A percentile compares a stretch with the other conserved stretches of the same genome.
These are phyloP conservation scores for Henricia sp. DNA, from an alignment of 53 echinoderm and acorn worm species.

Conservation along the genomic window DNA sequence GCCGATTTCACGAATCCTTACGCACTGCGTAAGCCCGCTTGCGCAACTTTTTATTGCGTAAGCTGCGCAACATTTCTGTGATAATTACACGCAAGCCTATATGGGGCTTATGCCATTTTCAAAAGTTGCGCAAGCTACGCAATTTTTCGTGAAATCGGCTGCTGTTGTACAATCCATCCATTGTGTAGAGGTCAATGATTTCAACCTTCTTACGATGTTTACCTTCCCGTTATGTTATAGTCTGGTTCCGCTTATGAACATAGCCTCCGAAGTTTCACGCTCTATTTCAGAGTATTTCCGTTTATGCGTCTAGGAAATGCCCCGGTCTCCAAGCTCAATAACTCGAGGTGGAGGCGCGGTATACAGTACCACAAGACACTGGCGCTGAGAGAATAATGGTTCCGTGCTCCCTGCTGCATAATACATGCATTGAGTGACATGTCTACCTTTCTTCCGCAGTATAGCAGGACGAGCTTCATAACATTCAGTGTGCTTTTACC, in stretches of 20 bases:
- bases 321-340: background rate
- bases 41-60: too few species aligned
- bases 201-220: background rate
- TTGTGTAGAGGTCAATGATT: background rate
- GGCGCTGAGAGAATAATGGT: constrained; percentile 9
- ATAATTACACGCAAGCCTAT: too few species aligned
- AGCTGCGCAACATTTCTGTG: too few species aligned
- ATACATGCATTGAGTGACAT: constrained; percentile 29
- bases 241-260: background rate
- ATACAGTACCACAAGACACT: background rate
- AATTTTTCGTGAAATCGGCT: background rate
- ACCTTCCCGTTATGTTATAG: background rate
- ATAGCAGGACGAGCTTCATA: too few species aligned
- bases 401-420: too few species aligned
- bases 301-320: constrained; percentile 5
- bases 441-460: constrained; percentile 13
- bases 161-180: background rate
- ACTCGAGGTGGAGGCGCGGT: constrained; percentile 20
- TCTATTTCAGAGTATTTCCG: background rate
- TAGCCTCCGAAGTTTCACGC: background rate
- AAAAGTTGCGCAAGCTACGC: too few species aligned
- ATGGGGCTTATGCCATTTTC: too few species aligned
- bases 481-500: too few species aligned
- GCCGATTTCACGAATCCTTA: too few species aligned
- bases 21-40: too few species aligned